These are phyloP conservation scores for Oreochromis spilurus DNA, from an alignment of 2,113 vertebrate genomes.

Conservation along the genomic window DNA sequence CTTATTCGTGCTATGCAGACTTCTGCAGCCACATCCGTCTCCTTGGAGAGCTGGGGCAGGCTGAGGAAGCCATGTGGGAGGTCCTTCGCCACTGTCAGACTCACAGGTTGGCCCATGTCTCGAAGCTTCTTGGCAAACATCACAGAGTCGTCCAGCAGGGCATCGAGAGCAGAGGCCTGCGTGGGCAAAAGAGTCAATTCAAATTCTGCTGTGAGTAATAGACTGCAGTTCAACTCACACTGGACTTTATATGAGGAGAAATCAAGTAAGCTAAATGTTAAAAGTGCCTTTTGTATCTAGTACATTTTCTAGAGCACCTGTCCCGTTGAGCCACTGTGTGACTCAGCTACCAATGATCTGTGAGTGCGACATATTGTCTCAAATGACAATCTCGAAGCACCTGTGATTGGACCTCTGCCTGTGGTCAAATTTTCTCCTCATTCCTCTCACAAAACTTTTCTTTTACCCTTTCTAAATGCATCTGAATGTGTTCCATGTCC, in stretches of 20 bases:
- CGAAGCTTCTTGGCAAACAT: constrained; percentile 85
- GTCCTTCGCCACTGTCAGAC: constrained; percentile 79
- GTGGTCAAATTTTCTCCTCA: not conserved
- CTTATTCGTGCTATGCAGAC: constrained; percentile 76
- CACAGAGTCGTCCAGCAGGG: constrained; percentile 87
- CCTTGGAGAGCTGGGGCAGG: constrained; percentile 75
- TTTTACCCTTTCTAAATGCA: not conserved
- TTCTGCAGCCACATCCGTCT: constrained; percentile 73
- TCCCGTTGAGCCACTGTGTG: not conserved
- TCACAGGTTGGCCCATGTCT: constrained; percentile 74
- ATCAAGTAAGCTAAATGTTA: not conserved
- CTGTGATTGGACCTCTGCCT: rapidly evolving
- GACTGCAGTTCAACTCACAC: not conserved
- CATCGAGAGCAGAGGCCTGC: constrained; percentile 85
- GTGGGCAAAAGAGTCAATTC: not conserved
- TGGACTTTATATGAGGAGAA: not conserved
- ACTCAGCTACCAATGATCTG: not conserved
- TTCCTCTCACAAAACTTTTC: not conserved
- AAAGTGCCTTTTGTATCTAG: not conserved
- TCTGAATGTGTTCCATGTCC: not conserved
- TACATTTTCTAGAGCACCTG: not conserved
- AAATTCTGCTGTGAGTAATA: not conserved
- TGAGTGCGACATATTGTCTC: not conserved
- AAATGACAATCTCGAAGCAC: rapidly evolving
- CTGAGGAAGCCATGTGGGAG: constrained; percentile 89